These are phyloP conservation scores for Triplophysa siluroides DNA, from an alignment of 2,113 vertebrate genomes.

Conservation along the genomic window DNA sequence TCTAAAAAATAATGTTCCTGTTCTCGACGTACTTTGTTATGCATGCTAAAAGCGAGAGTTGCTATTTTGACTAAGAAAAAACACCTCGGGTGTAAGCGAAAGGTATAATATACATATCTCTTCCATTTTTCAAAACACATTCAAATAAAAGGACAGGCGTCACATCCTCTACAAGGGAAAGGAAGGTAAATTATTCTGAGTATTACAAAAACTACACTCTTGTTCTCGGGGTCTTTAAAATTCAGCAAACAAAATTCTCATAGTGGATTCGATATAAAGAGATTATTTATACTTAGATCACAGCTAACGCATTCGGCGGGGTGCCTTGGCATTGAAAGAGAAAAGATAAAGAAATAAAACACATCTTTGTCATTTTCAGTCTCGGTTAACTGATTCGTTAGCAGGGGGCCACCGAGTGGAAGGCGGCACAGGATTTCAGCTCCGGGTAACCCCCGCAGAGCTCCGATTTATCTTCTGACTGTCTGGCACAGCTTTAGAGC, in stretches of 20 bases:
- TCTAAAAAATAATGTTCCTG: conserved; percentile 1
- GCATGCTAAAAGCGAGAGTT: background rate
- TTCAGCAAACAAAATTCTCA: conserved; percentile 31
- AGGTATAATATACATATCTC: background rate
- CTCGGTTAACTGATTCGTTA: conserved; percentile 26
- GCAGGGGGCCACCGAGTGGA: conserved; percentile 17
- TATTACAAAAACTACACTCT: background rate
- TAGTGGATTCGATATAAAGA: conserved; percentile 13
- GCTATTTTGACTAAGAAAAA: conserved; percentile 12
- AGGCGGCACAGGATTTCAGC: conserved; percentile 4
- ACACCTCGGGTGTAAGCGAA: conserved; percentile 18
- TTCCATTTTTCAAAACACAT: background rate
- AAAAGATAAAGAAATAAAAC: conserved; percentile 20
- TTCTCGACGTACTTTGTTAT: background rate
- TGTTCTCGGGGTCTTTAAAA: background rate
- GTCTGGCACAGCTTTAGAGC: conserved; percentile 35
- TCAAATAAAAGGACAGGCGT: conserved; percentile 23
- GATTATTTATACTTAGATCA: conserved; percentile 7
- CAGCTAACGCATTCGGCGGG: background rate
- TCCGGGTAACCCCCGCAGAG: conserved; percentile 32
- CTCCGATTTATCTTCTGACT: conserved; percentile 45
- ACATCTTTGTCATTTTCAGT: conserved; percentile 29
- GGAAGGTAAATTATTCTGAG: conserved; percentile 10
- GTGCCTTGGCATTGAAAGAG: conserved; percentile 2
- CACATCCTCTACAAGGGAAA: background rate